Conservation (phyloP, 2,797 vertebrate species). For the Nannoperca australis region DNA sequence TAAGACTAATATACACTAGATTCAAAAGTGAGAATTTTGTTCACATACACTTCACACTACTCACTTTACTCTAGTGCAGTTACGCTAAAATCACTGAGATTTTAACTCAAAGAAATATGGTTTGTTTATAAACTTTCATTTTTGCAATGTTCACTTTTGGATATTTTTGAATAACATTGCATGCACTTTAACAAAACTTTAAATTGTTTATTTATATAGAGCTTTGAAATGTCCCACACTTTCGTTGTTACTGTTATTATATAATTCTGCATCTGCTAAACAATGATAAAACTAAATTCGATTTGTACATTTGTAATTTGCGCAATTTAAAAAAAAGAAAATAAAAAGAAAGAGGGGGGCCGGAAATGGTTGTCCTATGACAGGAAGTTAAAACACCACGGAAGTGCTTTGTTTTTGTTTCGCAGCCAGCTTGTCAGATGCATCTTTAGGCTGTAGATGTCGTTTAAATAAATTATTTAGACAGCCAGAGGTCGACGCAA, state of each 20-base stretch:
- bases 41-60: background rate
- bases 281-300: too few relatives aligned
- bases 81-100: background rate
- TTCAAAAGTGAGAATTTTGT: background rate
- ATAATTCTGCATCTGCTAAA: background rate
- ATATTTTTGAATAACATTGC: background rate
- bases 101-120: background rate
- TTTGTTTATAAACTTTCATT: background rate
- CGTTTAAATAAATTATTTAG: background rate
- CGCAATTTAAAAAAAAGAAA: constrained; percentile 29
- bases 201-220: too few relatives aligned
- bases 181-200: background rate
- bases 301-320: background rate
- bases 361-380: constrained; percentile 60
- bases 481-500: background rate
- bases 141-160: too few relatives aligned
- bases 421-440: constrained; percentile 13
- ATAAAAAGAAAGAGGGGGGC: background rate
- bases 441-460: background rate
- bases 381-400: constrained; percentile 56
- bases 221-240: background rate
- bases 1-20: background rate
- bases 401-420: constrained; percentile 62
- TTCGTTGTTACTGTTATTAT: background rate
- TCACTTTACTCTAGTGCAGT: background rate